A percentile compares a stretch with the other conserved stretches of the same genome.
Conservation (phyloP, 2,888 invertebrate genomes). For the Eupelmus urozonus region DNA sequence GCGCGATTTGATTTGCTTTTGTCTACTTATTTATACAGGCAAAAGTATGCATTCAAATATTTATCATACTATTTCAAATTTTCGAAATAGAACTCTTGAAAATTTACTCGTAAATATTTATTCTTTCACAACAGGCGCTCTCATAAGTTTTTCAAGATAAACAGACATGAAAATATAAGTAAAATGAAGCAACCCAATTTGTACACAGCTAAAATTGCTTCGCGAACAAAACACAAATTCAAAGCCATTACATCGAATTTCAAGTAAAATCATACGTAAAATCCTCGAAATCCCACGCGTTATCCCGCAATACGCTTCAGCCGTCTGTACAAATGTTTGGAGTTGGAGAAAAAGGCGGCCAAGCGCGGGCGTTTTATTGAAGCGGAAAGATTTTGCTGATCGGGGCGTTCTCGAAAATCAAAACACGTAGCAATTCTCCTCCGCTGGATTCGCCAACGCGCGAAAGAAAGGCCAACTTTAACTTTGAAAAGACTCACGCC, state of each 20-base stretch:
- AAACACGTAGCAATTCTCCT: conserved; percentile 55
- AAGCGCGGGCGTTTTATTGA: conserved; percentile 22
- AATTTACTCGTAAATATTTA: too few species aligned
- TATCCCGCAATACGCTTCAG: neutral
- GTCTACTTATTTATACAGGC: too few species aligned
- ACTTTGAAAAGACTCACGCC: conserved; percentile 44
- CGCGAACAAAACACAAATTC: too few species aligned
- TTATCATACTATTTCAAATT: too few species aligned
- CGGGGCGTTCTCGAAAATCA: conserved; percentile 46
- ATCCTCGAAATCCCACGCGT: neutral
- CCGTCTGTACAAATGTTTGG: neutral
- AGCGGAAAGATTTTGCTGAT: conserved; percentile 40
- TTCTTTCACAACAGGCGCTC: too few species aligned
- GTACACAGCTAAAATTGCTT: too few species aligned
- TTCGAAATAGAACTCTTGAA: too few species aligned
- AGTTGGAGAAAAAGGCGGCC: conserved; percentile 1
- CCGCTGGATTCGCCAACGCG: neutral
- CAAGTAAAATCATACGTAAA: neutral
- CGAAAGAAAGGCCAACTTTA: conserved; percentile 45
- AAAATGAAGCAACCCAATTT: too few species aligned
- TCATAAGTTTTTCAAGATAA: too few species aligned
- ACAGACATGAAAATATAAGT: too few species aligned
- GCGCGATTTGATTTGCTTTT: too few species aligned
- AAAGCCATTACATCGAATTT: neutral
- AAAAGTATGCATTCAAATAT: too few species aligned